Evolutionary conservation across 2,888 invertebrate genomes (phyloP).

Genomic region (Orchesella flavescens): DNA sequence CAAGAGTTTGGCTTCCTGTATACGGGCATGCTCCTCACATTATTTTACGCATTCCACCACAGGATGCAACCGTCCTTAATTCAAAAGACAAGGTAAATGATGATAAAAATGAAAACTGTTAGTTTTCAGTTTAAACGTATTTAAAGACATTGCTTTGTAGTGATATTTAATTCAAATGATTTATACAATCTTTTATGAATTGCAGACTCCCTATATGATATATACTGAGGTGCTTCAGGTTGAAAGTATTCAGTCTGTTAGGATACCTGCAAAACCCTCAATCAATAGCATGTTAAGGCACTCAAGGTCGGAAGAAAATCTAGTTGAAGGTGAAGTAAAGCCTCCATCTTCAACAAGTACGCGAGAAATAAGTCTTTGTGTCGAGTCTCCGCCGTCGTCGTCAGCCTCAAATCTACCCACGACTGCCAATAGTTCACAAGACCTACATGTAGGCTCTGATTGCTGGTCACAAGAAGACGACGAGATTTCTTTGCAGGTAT

Average conservation of each 20-base stretch:
- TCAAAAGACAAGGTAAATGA: slow-evolving; percentile 91
- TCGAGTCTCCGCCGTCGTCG: slow-evolving; percentile 73
- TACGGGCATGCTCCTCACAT: slow-evolving; percentile 88
- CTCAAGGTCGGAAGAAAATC: slow-evolving; percentile 94
- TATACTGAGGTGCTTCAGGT: slow-evolving; percentile 97
- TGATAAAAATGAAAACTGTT: slow-evolving; percentile 4
- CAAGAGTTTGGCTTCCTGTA: slow-evolving; percentile 97
- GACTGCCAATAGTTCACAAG: slow-evolving; percentile 72
- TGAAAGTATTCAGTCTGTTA: slow-evolving; percentile 86
- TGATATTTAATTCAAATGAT: not conserved
- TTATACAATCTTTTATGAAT: not conserved
- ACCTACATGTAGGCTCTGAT: slow-evolving; percentile 77
- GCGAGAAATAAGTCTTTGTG: slow-evolving; percentile 46
- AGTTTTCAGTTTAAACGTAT: no score
- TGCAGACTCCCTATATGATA: slow-evolving; percentile 94
- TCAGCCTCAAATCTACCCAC: slow-evolving; percentile 73
- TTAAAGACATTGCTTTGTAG: no score
- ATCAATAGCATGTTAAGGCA: slow-evolving; percentile 88
- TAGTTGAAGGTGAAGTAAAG: slow-evolving; percentile 76
- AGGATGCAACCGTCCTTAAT: slow-evolving; percentile 97
- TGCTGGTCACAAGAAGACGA: slow-evolving; percentile 98
- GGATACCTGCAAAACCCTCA: slow-evolving; percentile 86
- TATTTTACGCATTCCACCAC: slow-evolving; percentile 96
- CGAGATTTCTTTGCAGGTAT: slow-evolving; percentile 87
- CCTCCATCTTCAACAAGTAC: slow-evolving; percentile 71